Percentiles rank a stretch among this genome's conserved stretches.
These are phyloP conservation scores for Echinarachnius parma DNA, from an alignment of 53 echinoderm and acorn worm genomes.

Conservation along the genomic window DNA sequence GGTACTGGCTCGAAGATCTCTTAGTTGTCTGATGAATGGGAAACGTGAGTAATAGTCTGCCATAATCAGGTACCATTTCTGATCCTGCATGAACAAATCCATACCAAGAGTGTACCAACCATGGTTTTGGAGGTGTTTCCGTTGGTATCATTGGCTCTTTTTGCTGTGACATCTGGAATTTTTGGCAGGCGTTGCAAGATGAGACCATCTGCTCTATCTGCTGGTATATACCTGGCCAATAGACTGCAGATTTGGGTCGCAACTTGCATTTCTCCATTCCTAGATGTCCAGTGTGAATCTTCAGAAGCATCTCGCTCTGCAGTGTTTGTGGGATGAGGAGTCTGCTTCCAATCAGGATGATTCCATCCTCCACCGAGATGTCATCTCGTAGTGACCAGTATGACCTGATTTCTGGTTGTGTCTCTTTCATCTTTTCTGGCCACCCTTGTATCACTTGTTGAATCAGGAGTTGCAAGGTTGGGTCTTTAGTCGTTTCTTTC, in stretches of 20 bases:
- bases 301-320: not conserved
- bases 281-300: conserved; percentile 22
- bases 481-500: conserved; percentile 14
- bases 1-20: too few relatives aligned
- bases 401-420: not conserved
- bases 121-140: too few relatives aligned
- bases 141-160: too few relatives aligned
- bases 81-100: too few relatives aligned
- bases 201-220: too few relatives aligned
- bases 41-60: too few relatives aligned
- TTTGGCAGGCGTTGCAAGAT: too few relatives aligned
- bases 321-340: not conserved
- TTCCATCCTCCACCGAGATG: not conserved
- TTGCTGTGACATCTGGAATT: too few relatives aligned
- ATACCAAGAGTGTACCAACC: too few relatives aligned
- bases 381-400: conserved; percentile 45
- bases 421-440: not conserved
- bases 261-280: conserved; percentile 12
- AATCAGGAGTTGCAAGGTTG: not conserved
- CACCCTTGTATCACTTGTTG: conserved; percentile 6
- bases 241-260: conserved; percentile 8
- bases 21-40: too few relatives aligned
- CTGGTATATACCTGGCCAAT: conserved; percentile 40
- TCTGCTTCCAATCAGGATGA: not conserved
- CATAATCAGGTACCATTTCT: too few relatives aligned